A percentile compares a stretch with the other conserved stretches of the same genome.
These are phyloP conservation scores for Sipha flava DNA, from an alignment of 1,140 invertebrate species.

Conservation along the genomic window DNA sequence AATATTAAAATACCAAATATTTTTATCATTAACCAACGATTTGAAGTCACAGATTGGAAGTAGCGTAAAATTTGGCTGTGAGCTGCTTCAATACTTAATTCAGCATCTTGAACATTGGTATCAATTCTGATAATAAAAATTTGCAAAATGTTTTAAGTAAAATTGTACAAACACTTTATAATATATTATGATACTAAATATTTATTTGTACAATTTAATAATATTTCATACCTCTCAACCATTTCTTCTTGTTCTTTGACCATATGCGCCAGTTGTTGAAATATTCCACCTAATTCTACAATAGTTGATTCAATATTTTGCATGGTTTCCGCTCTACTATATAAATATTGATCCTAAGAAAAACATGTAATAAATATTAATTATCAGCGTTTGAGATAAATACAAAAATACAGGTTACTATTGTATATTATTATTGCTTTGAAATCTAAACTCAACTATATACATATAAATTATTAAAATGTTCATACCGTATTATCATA, in stretches of 20 bases:
- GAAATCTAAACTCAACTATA: neutral
- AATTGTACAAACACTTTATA: too few relatives aligned
- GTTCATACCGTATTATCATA: constrained; percentile 9
- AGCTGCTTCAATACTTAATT: constrained; percentile 93
- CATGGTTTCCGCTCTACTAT: constrained; percentile 92
- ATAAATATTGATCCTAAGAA: constrained; percentile 76
- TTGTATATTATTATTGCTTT: neutral
- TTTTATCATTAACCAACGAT: constrained; percentile 99
- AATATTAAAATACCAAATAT: constrained; percentile 97
- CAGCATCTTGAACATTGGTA: constrained; percentile 89
- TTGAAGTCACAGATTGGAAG: constrained; percentile 94
- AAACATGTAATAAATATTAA: constrained; percentile 5
- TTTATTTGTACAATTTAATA: too few relatives aligned
- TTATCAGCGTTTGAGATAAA: neutral
- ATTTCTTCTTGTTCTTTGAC: constrained; percentile 99
- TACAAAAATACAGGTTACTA: neutral
- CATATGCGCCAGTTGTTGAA: constrained; percentile 95
- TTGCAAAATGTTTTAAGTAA: neutral
- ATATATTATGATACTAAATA: too few relatives aligned
- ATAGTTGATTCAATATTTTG: constrained; percentile 99
- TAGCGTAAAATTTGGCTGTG: constrained; percentile 96
- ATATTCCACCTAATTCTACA: constrained; percentile 97
- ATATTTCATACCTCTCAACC: constrained; percentile 64
- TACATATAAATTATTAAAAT: neutral
- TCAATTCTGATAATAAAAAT: constrained; percentile 66